phyloP scores from a whole-genome alignment of 2,797 vertebrate genomes.

The Neomorphus geoffroyi region DNA sequence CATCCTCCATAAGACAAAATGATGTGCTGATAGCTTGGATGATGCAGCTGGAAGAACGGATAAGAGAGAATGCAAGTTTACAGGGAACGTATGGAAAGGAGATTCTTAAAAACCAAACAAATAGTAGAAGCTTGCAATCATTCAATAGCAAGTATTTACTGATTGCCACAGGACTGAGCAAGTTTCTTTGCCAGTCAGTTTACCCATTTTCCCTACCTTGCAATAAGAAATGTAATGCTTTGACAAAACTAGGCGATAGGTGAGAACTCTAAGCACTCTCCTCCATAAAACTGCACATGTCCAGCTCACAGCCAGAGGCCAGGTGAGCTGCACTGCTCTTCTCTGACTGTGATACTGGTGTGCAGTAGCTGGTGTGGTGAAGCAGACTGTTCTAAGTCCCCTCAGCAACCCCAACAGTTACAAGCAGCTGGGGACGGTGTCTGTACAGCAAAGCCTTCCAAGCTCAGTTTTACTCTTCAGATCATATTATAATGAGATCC shows the following conservation, averaged over 20 bases:
- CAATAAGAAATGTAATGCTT: not conserved
- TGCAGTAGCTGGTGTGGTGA: not conserved
- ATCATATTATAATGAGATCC: not conserved
- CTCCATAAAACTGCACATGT: accelerated
- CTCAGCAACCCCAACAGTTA: not conserved
- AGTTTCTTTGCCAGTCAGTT: not conserved
- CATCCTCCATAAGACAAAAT: not conserved
- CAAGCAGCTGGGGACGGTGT: not conserved
- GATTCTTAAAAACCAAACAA: not conserved
- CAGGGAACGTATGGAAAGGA: not conserved
- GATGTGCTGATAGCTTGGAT: not conserved
- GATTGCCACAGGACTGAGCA: not conserved
- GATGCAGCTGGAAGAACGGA: not conserved
- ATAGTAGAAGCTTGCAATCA: not conserved
- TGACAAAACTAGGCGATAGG: not conserved
- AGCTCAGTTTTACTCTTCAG: not conserved
- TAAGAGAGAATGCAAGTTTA: not conserved
- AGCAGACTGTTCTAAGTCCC: not conserved
- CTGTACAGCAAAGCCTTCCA: not conserved
- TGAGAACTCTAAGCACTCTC: not conserved
- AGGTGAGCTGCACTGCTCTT: not conserved
- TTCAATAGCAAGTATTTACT: not conserved
- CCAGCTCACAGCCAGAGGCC: not conserved
- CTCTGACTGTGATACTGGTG: accelerated
- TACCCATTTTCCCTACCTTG: not conserved